Evolutionary conservation across 2,888 invertebrate species (phyloP).

Genomic region (Sepiola atlantica): DNA sequence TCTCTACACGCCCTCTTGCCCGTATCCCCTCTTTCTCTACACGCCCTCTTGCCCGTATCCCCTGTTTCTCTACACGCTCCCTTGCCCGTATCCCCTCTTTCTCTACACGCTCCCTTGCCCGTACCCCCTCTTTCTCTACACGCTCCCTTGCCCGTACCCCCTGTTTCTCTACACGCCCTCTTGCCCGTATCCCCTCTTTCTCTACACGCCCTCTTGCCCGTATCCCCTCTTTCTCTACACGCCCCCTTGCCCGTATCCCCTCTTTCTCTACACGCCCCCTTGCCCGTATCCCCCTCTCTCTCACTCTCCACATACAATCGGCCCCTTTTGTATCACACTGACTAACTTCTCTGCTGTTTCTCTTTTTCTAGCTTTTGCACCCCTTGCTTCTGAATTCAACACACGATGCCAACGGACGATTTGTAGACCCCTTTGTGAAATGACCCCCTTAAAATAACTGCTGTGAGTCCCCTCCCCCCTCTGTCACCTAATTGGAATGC

Average conservation of each 20-base stretch:
- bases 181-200: background rate
- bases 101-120: accelerated
- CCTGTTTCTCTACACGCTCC: background rate
- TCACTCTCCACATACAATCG: background rate
- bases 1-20: no score
- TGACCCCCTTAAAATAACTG: background rate
- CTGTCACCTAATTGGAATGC: no score
- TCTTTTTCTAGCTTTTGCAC: background rate
- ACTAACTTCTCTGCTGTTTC: background rate
- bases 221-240: background rate
- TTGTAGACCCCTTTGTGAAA: background rate
- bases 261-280: accelerated
- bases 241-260: accelerated
- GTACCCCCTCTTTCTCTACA: background rate
- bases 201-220: background rate
- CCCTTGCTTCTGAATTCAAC: background rate
- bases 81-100: accelerated
- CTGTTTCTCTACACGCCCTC: background rate
- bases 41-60: accelerated
- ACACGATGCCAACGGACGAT: background rate
- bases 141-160: no score
- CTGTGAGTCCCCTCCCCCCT: background rate
- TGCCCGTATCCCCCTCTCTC: background rate
- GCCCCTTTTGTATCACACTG: background rate
- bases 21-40: no score